Percentiles rank a stretch among this genome's conserved stretches.
Conservation (phyloP, 2,113 vertebrate genomes). For the Cariama cristata region DNA sequence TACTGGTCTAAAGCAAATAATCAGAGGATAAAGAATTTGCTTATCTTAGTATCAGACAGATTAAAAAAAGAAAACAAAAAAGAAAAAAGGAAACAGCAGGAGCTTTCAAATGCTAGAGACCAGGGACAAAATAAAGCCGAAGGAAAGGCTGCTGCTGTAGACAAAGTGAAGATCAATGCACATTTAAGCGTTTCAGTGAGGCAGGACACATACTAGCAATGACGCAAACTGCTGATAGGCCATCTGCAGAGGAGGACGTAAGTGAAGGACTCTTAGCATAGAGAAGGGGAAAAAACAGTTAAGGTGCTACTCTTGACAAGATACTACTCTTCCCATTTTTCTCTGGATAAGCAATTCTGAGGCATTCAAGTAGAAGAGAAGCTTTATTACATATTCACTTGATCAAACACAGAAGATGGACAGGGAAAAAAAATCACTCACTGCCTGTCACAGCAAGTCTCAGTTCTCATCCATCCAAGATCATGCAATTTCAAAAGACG, state of each 20-base stretch:
- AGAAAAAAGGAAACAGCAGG: not conserved
- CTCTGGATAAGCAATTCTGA: not conserved
- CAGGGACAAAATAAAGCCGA: not conserved
- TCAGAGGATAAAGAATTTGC: not conserved
- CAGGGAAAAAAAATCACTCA: not conserved
- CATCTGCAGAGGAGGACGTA: not conserved
- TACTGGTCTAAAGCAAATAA: not conserved
- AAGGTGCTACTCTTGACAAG: not conserved
- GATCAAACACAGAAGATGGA: not conserved
- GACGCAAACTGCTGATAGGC: not conserved
- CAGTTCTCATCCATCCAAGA: not conserved
- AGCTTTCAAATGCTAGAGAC: not conserved
- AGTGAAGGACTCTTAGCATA: not conserved
- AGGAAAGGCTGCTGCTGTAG: not conserved
- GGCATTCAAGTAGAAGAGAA: not conserved
- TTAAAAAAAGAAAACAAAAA: not conserved
- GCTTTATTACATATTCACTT: not conserved
- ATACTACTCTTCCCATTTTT: not conserved
- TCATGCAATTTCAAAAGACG: not conserved
- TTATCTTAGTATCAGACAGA: not conserved
- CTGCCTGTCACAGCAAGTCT: not conserved
- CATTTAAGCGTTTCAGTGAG: not conserved
- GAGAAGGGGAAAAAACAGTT: not conserved
- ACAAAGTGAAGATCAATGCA: not conserved
- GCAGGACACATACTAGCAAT: not conserved